Evolutionary conservation across 35 echinoderm and acorn worm species (phyloP), one percentile per base, ranked within the genome.

Genomic region (Antedon bifida): DNA sequence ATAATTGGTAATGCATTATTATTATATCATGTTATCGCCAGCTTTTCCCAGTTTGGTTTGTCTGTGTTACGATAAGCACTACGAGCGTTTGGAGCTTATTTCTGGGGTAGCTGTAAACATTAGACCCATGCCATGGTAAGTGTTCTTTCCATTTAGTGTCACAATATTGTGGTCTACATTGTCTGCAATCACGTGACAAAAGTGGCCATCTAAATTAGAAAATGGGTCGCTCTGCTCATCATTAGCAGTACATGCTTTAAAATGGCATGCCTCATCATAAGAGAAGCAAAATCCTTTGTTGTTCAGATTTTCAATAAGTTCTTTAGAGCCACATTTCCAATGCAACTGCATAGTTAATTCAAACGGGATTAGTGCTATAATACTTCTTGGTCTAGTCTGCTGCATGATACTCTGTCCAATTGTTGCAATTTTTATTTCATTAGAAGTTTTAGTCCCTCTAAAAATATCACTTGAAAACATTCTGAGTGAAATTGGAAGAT

Each of bases 81-180:
- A 7, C 38, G 4, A 7, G 14, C 14, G 14, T 14, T 7, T 19
- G 0, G 30, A 17, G 10, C 33, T 85, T 5, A 76, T 73, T 35
- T 12, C 31, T 39, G 83, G 83, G 11, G 83, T 85, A 8, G 31
- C 83, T 36, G 83, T 29, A 36, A 14, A 29, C 29, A 85, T 85
- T 31, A 85, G 26, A 21, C 83, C 83, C 83, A 85, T 77, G 0
- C 83, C 83, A 85, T 85, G 56, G 30, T 75, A 85, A 31, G 83
- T 85, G 26, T 35, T 34, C 21, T 34, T 35, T 29, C 33, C 83
- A 85, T 76, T 74, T 2, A 85, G 2, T 35, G 83, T 85, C 13
- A 29, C 46, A 5, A 30, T 76, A 31, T 85, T 85, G 35, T 85
- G 83, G 30, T 64, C 55, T 31, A 64, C 81, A 64, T 83, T 83